Evolutionary conservation across 2,888 invertebrate genomes (phyloP), one percentile per base, ranked within the genome.

Genomic region (Chrysotoxum bicinctum): DNA sequence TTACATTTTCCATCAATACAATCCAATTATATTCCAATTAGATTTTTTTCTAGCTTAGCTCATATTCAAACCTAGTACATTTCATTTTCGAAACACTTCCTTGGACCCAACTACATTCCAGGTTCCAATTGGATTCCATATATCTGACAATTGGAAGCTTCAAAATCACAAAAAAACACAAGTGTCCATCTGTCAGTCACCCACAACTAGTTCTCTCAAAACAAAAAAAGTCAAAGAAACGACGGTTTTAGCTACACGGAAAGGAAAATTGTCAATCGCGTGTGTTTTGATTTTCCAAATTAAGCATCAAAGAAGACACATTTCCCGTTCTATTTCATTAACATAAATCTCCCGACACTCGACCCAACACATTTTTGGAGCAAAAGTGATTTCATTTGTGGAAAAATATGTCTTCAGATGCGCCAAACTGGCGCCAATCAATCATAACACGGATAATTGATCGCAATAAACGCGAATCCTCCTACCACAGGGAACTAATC

Each of bases 401-500:
- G 30, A 9, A 19, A 78, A 88, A 60, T 60, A 92, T 92, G 92
- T 89, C 91, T 68, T 88, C 88, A 48, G 91, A 92, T 72, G 91
- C 91, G 74, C 89, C 88, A 66, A 92, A 93, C 88, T 97, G 96
- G 96, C 95, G 96, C 90, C 94, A 94, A 89, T 93, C 93, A 89
- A 94, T 97, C 89, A 93, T 96, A 88, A 93, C 92, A 89, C 95
- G 95, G 90, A 91, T 97, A 83, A 95, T 95, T 81, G 93, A 94
- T 83, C 93, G 97, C 89, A 96, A 97, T 92, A 95, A 94, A 91
- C 93, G 93, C 84, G 96, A 97, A 93, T 95, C 95, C 23, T 92
- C 94, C 81, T 94, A 95, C 89, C 97, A 96, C 91, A 95, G 95
- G 88, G 97, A 97, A 90, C 94, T 97, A 86, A 95, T 97, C 89